Evolutionary conservation across 2,888 invertebrate genomes (phyloP), one percentile per base, ranked within the genome.

Genomic region (Philhelius pedissequus): DNA sequence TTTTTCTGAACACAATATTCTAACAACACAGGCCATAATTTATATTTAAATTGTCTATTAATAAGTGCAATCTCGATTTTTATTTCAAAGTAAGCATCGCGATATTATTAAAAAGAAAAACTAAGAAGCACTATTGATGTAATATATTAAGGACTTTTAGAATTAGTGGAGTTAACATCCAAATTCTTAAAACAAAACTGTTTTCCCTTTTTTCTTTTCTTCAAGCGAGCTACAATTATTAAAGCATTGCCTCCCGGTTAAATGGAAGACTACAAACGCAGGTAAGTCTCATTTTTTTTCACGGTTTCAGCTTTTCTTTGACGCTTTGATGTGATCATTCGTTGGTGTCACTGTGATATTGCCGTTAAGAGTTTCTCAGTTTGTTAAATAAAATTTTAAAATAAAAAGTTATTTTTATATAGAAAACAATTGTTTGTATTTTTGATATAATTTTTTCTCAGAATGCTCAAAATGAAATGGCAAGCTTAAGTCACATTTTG

Each of bases 221-320:
- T 83, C 40, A 82, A 83, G 82, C 64, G 62, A 64, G 73, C 73
- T 78, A 78, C 82, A 74, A 50, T 78, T 69, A 69, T 74, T 78
- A 78, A 43, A 35, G n/a, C 64, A 56, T 38, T 54, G 32, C 22
- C 60, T 30, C 69, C 62, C 15, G 50, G 60, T 73, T 58, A 27
- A 71, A 66, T 64, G 73, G 78, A 83, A 78, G 78, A 74, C 62
- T 66, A 54, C 45, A 32, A 27, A 38, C 38, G 30, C 52, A 56
- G 82, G 82, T 83, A 83, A 83, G 82, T 83, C 60, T 56, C 54
- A n/a, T n/a, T n/a, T n/a, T 80, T 60, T 77, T 73, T 38, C 32
- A 30, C 40, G 48, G 69, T 83, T 78, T 74, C 78, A 83, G 82
- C 54, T 56, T 25, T 54, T 52, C n/a, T 30, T 69, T 45, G 69